Base-by-base conservation (phyloP, 2,888 invertebrate species). In the Epinotia brunnichana region DNA sequence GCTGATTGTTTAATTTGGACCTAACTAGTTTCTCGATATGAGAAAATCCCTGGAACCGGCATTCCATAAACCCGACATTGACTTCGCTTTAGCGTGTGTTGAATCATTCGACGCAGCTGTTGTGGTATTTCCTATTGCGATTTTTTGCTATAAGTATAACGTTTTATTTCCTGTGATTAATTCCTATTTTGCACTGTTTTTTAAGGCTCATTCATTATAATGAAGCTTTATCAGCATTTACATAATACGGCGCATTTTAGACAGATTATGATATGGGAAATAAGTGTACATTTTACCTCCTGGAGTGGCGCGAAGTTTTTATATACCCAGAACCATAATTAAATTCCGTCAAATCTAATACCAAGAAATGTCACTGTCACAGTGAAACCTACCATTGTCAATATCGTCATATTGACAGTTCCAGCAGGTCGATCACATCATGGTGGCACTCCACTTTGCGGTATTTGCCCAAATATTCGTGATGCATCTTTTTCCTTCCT, bases 61-160 rank as follows among this genome's bases (percentile, higher is more conserved):
- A 73, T 73, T 73, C 72, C 68, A n/a, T 35, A 56, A 21, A 35
- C n/a, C 21, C n/a, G 73, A 63, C 73, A 68, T 73, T 73, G 73
- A 69, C 68, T 68, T 48, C 44, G 41, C 56, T 54, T 11, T 24
- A 19, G 5, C 13, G 24, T 41, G 19, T 29, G 67, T 61, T 72
- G 72, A 72, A 54, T 67, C 67, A 72, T 72, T 67, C 35, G 24
- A 61, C 67, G 61, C 71, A 71, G 60, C 48, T 67, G 61, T 24
- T 51, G 53, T 69, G 73, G 69, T 57, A 73, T 69, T 73, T 73
- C 69, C 73, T 73, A 41, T 73, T 59, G 63, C 68, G 63, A 59
- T 51, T 64, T n/a, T 15, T 51, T 63, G 68, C 61, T 68, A 56
- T 61, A n/a, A 51, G 51, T 24, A 24, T n/a, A n/a, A n/a, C 29